Conservation (phyloP, 2,888 invertebrate genomes). For the Melinopterus prodromus region DNA sequence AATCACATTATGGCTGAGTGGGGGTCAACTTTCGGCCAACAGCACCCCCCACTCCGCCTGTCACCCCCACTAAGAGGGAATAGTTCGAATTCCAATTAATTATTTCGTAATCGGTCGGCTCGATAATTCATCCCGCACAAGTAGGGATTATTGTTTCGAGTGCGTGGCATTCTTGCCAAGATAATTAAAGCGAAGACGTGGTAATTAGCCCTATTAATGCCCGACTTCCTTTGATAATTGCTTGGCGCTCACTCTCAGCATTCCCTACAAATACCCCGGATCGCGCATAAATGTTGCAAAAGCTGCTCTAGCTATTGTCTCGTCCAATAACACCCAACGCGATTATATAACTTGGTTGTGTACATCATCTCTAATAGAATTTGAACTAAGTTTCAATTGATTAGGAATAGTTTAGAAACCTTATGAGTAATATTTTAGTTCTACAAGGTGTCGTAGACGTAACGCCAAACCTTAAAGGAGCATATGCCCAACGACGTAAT, state of each 20-base stretch:
- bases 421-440: no score
- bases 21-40: conserved; percentile 10
- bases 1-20: conserved; percentile 20
- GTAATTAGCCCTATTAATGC: not conserved
- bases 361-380: not conserved
- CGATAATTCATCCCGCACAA: not conserved
- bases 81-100: not conserved
- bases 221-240: not conserved
- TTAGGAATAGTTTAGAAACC: not conserved
- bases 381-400: not conserved
- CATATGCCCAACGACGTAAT: no score
- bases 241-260: not conserved
- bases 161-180: not conserved
- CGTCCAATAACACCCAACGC: not conserved
- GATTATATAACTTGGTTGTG: not conserved
- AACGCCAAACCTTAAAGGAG: no score
- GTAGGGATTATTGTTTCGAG: not conserved
- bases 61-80: not conserved
- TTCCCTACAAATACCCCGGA: not conserved
- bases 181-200: not conserved
- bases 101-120: not conserved
- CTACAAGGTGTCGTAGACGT: no score
- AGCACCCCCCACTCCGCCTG: not conserved
- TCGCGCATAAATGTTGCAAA: not conserved
- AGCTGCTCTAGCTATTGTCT: not conserved